Evolutionary conservation across 2,888 invertebrate genomes (phyloP).

Genomic region (Plagiodera versicolora): DNA sequence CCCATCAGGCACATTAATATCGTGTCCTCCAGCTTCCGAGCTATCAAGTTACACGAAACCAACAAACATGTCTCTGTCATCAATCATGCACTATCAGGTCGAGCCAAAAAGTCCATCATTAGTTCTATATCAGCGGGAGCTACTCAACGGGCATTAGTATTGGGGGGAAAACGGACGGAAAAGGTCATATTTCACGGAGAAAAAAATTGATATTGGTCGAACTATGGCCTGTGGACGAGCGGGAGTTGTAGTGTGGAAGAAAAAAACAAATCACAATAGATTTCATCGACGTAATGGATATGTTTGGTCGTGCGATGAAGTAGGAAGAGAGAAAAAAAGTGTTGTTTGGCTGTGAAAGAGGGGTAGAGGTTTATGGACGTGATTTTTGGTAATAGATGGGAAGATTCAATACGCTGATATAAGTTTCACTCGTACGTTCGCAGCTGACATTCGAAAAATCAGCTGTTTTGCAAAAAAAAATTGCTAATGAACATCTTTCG

Average conservation of each 20-base stretch:
- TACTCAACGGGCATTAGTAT: conserved; percentile 44
- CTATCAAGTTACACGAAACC: conserved; percentile 20
- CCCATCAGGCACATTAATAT: background rate
- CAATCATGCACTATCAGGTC: conserved; percentile 50
- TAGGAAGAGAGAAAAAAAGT: no score
- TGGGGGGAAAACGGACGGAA: conserved; percentile 34
- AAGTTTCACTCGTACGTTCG: no score
- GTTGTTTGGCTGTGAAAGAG: no score
- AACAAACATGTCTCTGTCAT: conserved; percentile 41
- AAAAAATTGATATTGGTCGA: conserved; percentile 21
- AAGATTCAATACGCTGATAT: no score
- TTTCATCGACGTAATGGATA: background rate
- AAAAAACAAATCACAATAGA: background rate
- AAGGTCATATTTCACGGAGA: conserved; percentile 41
- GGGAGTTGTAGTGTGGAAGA: background rate
- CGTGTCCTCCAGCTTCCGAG: background rate
- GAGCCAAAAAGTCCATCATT: conserved; percentile 52
- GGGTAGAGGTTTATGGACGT: no score
- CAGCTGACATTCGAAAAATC: no score
- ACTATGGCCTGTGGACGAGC: conserved; percentile 7
- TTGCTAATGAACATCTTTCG: no score
- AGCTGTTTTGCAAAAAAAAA: no score
- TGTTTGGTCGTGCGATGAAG: background rate
- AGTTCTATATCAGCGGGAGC: conserved; percentile 50
- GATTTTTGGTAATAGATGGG: no score